Conservation (phyloP, 2,797 vertebrate genomes). For the Falco concolor region DNA sequence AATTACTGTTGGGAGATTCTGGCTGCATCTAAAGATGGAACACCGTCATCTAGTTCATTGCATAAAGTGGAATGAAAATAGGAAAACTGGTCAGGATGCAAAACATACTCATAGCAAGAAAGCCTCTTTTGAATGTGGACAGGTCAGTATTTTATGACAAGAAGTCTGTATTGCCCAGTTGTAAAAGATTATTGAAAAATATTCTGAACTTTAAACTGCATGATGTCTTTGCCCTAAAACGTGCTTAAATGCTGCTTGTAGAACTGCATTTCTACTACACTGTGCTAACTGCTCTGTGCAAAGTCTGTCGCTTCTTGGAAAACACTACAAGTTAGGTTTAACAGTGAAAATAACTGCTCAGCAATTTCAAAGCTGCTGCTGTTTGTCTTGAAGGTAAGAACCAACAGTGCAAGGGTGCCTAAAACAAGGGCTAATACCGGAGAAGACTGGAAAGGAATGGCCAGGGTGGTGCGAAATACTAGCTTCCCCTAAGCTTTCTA, state of each 20-base stretch:
- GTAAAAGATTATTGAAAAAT: neutral
- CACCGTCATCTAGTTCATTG: neutral
- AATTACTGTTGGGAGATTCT: neutral
- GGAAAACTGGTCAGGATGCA: neutral
- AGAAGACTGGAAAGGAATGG: neutral
- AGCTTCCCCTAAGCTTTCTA: neutral
- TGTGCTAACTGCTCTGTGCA: neutral
- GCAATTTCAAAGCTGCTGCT: neutral
- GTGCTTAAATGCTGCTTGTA: neutral
- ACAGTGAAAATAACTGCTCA: neutral
- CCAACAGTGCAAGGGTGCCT: neutral
- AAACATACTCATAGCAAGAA: neutral
- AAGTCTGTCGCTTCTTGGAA: neutral
- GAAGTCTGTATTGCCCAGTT: neutral
- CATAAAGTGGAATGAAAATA: neutral
- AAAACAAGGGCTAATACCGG: neutral
- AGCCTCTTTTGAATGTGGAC: neutral
- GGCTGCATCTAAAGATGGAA: slow-evolving; percentile 15
- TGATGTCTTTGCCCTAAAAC: neutral
- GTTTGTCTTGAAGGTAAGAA: neutral
- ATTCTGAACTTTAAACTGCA: neutral
- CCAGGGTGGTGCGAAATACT: neutral
- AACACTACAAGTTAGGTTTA: neutral
- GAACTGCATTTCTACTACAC: neutral
- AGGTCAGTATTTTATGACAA: neutral